These are phyloP conservation scores for Maconellicoccus hirsutus DNA, from an alignment of 1,140 invertebrate species.

Conservation along the genomic window DNA sequence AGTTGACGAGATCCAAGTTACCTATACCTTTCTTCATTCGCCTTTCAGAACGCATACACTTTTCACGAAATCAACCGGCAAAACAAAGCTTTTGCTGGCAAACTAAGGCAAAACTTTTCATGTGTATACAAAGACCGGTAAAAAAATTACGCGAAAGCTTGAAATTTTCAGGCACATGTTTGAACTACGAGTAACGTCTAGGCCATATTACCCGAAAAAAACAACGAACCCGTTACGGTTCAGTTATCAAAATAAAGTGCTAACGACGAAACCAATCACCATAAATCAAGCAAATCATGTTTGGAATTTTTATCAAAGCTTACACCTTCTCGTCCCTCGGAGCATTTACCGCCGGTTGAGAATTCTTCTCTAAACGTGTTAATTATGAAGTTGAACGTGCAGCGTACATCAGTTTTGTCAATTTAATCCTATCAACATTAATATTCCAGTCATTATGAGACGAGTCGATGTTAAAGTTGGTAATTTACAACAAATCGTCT, in stretches of 20 bases:
- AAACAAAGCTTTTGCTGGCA: background rate
- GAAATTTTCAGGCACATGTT: background rate
- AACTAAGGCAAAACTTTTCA: background rate
- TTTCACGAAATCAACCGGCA: background rate
- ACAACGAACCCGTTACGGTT: slow-evolving; percentile 1
- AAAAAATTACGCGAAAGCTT: background rate
- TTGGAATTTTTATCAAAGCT: background rate
- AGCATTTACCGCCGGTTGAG: no score
- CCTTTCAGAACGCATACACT: no score
- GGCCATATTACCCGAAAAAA: background rate
- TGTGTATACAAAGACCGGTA: background rate
- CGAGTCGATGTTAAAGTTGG: background rate
- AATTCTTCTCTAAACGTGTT: background rate
- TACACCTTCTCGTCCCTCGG: background rate
- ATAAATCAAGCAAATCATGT: slow-evolving; percentile 1
- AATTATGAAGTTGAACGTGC: background rate
- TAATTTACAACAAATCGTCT: background rate
- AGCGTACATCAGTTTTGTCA: background rate
- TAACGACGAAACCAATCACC: slow-evolving; percentile 3
- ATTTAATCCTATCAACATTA: background rate
- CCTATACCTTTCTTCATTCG: no score
- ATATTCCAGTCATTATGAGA: slow-evolving; percentile 1
- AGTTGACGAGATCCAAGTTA: no score
- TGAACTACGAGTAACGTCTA: background rate
- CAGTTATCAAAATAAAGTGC: background rate